Evolutionary conservation across 1,140 invertebrate species (phyloP), one percentile per base, ranked within the genome.

Genomic region (Panagrolaimus sp.): DNA sequence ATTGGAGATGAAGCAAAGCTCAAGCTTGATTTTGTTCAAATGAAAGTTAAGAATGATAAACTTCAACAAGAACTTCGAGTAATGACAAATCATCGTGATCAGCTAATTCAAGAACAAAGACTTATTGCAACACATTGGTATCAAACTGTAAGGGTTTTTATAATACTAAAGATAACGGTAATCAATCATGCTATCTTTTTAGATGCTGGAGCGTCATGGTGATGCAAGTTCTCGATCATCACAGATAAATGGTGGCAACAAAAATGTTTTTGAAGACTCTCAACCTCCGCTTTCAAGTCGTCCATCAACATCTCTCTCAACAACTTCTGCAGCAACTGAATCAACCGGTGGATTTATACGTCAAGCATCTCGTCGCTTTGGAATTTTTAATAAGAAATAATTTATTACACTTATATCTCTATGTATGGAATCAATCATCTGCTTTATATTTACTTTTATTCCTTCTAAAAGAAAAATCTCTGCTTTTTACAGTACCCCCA

Each of bases 41-140:
- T 57, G 51, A 57, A 57, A 57, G 51, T 57, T 25, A 20, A 27
- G 1, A 57, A 57, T 25, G 51, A 57, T 20, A 57, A 57, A 13
- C n/a, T 57, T 5, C 20, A 20, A 3, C 20, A 57, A 16, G 51
- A 57, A 11, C 27, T 57, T 20, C 5, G 51, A 13, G 51, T 25
- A 25, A 57, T 57, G 51, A 57, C 51, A 27, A 57, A 57, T 16
- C 51, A 57, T 57, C 51, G 51, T 1, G 51, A 57, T 23, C 51
- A 57, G n/a, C 27, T 57, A 11, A 57, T 57, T 27, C 51, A 57
- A 27, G 51, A 57, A 27, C 51, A 57, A 27, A 57, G 51, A 27
- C 51, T 57, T 5, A 57, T 57, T 23, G 20, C 51, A 27, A 57
- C 51, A 0, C 51, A 57, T 16, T 57, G 51, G 51, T 57, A 57